Percentiles rank a stretch among this genome's conserved stretches.
phyloP scores from a whole-genome alignment of 2,797 vertebrate species.

The Gymnocypris eckloni region DNA sequence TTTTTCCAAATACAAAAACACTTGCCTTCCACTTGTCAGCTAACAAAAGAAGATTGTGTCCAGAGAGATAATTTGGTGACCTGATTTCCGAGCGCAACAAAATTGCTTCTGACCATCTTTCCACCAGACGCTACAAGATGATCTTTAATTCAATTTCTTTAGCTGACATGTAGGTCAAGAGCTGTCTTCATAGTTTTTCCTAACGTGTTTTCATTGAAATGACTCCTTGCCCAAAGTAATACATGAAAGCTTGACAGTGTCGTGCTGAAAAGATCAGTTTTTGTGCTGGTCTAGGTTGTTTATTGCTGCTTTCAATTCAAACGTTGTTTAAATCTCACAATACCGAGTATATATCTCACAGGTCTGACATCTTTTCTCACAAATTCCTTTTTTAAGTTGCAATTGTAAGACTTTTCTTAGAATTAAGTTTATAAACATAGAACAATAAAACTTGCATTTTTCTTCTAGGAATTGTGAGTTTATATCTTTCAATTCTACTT shows the following conservation, averaged over 20 bases:
- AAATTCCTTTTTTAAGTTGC: neutral
- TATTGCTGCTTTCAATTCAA: neutral
- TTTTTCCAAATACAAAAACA: neutral
- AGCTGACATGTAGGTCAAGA: slow-evolving; percentile 18
- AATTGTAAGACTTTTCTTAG: neutral
- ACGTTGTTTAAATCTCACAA: neutral
- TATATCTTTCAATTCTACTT: too few species aligned
- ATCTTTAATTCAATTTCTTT: slow-evolving; percentile 17
- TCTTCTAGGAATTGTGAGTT: too few species aligned
- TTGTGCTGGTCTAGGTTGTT: neutral
- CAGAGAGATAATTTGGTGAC: slow-evolving; percentile 26
- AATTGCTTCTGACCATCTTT: slow-evolving; percentile 27
- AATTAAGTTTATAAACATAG: too few species aligned
- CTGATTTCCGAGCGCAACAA: neutral
- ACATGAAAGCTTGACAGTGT: neutral
- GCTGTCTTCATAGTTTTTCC: slow-evolving; percentile 2
- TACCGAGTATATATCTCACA: neutral
- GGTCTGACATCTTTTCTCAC: neutral
- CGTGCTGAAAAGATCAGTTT: neutral
- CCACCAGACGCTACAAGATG: slow-evolving; percentile 11
- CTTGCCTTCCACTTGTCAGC: neutral
- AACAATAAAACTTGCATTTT: too few species aligned
- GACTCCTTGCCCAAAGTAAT: neutral
- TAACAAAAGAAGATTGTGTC: neutral
- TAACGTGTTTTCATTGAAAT: neutral